Percentiles rank a stretch among this genome's conserved stretches.
These are phyloP conservation scores for Clinocottus analis DNA, from an alignment of 2,113 vertebrate species.

Conservation along the genomic window DNA sequence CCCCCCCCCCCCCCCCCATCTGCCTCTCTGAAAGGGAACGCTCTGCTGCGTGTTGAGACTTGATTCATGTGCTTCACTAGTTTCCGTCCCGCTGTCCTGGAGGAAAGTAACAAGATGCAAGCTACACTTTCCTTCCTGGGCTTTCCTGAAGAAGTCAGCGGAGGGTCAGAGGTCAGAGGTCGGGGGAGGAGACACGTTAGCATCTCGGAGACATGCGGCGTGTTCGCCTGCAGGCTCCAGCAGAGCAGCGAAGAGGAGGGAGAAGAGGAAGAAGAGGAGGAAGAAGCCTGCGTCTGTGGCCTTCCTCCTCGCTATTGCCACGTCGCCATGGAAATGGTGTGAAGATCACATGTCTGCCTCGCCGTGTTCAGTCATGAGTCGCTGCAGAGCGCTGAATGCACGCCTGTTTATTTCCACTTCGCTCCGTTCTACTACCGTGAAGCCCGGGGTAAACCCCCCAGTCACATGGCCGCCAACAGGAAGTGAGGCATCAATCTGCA, in stretches of 20 bases:
- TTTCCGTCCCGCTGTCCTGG: conserved; percentile 21
- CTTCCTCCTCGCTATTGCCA: conserved; percentile 10
- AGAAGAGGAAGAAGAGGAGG: not conserved
- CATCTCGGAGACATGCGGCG: not conserved
- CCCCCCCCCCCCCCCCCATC: conserved; percentile 21
- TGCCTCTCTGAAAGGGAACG: conserved; percentile 59
- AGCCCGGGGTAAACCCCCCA: conserved; percentile 42
- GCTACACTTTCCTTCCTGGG: not conserved
- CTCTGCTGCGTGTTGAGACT: conserved; percentile 36
- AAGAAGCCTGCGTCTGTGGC: conserved; percentile 2
- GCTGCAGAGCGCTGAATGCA: conserved; percentile 29
- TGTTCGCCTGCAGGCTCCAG: conserved; percentile 10
- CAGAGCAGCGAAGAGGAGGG: too few relatives aligned
- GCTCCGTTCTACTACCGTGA: conserved; percentile 9
- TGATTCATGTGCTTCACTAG: conserved; percentile 40
- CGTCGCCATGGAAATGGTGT: conserved; percentile 3
- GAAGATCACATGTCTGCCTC: conserved; percentile 58
- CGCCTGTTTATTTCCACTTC: conserved; percentile 33
- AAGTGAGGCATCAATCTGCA: conserved; percentile 56
- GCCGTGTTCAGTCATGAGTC: conserved; percentile 62
- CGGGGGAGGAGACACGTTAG: not conserved
- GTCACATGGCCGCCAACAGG: conserved; percentile 68
- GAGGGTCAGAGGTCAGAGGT: not conserved
- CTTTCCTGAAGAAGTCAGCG: not conserved
- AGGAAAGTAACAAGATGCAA: conserved; percentile 8